Conservation (phyloP, 2,888 invertebrate species). For the Lepidocyrtinus sp. region DNA sequence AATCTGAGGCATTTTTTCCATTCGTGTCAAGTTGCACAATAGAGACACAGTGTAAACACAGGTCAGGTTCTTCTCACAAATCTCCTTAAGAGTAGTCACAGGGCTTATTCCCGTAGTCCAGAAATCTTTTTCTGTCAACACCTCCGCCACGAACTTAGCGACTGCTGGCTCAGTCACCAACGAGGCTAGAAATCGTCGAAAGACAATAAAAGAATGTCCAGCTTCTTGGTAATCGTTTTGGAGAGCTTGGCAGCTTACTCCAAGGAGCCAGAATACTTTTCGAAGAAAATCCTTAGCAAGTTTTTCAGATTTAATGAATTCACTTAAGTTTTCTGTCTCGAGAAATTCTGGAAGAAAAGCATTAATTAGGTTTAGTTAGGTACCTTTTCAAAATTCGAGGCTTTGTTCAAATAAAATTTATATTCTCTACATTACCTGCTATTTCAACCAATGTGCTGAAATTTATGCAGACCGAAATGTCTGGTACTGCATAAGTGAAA, state of each 20-base stretch:
- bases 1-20: neutral
- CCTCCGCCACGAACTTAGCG: neutral
- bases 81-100: neutral
- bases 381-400: no score
- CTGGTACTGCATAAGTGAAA: no score
- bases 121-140: neutral
- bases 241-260: neutral
- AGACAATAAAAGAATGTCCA: neutral
- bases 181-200: neutral
- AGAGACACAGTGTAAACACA: slow-evolving; percentile 11
- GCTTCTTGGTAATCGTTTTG: neutral
- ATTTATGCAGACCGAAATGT: no score
- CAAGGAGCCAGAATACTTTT: neutral
- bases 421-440: no score
- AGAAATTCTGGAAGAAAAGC: no score
- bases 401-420: no score
- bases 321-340: no score
- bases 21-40: slow-evolving; percentile 26
- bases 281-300: slow-evolving; percentile 17
- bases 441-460: no score
- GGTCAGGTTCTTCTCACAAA: neutral
- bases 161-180: neutral
- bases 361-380: no score
- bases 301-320: no score
- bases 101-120: slow-evolving; percentile 6